Percentiles rank a stretch among this genome's conserved stretches.
Evolutionary conservation across 2,113 vertebrate genomes (phyloP).

Genomic region (Antigone vipio): DNA sequence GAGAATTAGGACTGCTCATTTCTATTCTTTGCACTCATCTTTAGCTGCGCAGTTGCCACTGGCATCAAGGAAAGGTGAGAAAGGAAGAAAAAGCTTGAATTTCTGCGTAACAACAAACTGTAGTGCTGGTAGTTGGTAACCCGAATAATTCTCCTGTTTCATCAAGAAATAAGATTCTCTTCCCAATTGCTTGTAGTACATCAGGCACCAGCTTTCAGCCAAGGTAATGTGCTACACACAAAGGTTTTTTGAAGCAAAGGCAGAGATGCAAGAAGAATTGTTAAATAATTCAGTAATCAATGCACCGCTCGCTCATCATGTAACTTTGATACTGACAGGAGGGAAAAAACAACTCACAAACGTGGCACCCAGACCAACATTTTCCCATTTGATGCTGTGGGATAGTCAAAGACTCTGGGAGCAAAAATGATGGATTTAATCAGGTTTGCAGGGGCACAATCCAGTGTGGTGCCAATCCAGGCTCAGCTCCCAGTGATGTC

Average conservation of each 20-base stretch:
- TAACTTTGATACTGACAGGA: neutral
- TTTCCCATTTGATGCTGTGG: neutral
- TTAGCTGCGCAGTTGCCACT: neutral
- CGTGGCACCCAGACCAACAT: neutral
- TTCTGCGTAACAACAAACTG: neutral
- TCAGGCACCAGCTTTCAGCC: neutral
- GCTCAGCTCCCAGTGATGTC: neutral
- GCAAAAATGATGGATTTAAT: neutral
- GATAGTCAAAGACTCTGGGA: neutral
- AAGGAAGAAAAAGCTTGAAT: neutral
- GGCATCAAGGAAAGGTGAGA: neutral
- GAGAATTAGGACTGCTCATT: neutral
- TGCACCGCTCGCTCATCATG: neutral
- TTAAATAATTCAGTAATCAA: slow-evolving; percentile 65
- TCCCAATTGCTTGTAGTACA: neutral
- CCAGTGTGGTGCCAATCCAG: fast-evolving
- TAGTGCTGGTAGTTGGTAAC: neutral
- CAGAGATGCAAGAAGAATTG: neutral
- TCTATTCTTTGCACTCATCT: neutral
- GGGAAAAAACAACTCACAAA: neutral
- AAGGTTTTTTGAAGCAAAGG: neutral
- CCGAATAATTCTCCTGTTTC: neutral
- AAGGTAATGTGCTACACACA: neutral
- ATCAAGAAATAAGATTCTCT: neutral
- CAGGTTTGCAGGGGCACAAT: fast-evolving